Evolutionary conservation across 2,113 vertebrate species (phyloP), one percentile per base, ranked within the genome.

Genomic region (Centropus unirufus): DNA sequence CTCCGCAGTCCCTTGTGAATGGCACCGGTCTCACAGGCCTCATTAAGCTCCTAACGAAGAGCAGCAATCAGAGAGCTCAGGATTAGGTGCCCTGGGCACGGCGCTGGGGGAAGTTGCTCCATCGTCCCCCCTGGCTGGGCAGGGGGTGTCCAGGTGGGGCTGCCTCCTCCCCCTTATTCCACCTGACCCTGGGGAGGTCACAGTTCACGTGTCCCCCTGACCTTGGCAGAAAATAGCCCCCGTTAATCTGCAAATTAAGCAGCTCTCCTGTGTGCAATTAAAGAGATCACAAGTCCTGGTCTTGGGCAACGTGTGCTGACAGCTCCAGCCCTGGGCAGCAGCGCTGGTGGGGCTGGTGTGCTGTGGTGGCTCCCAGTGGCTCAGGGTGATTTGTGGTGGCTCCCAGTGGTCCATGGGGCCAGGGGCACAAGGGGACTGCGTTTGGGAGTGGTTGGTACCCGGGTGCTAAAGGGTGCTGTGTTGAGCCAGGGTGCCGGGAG

Each of bases 261-360:
- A 89, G 95, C 95, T 97, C 92, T 93, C 70, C 73, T 42, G 61
- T 23, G 64, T 79, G 77, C 91, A 96, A 40, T 97, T 97, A 87
- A 92, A 77, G 85, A 89, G 83, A 95, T 95, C 94, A 96, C 69
- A 94, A 68, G 83, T 88, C 90, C 77, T 0, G 0, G 55, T 34
- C 42, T 36, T 0, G 0, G 39, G 34, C 54, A 58, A 92, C 66
- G 44, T 42, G 92, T 81, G 66, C 79, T 57, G 63, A 20, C 70
- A 70, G 67, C 75, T 79, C 47, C 72, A 93, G 90, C 70, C 72
- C 59, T 29, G 61, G 21, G 20, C 77, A n/a, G n/a, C n/a, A n/a
- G n/a, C n/a, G n/a, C n/a, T n/a, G 47, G 54, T 3, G 5, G 20
- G 66, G 24, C 67, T 78, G 55, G 42, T 3, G 0, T 34, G 75